Base-by-base conservation (phyloP, 2,888 invertebrate species). In the Drosophila putrida region DNA sequence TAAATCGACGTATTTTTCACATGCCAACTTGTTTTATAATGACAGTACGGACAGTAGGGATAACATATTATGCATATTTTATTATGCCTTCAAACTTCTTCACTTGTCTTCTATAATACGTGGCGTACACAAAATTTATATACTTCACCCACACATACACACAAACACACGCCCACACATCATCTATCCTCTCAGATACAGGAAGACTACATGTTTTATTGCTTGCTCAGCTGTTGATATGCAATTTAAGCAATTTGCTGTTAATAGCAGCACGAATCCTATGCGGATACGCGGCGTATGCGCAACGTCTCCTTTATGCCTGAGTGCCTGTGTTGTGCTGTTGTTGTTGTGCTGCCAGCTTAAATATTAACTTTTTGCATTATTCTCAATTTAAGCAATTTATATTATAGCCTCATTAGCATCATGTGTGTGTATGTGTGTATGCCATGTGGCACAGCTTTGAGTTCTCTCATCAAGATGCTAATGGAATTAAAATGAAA, bases 311-410 rank as follows among this genome's bases (percentile, higher is more conserved):
- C 47, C 38, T 44, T 63, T 50, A 54, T 57, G 55, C 27, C 15
- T 50, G n/a, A 25, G 6, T 20, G 41, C 13, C 25, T 39, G 36
- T 27, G 31, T 35, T n/a, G 15, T 27, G 38, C 15, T 20, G 33
- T 43, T 57, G 33, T 49, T 62, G 11, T 39, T 46, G 35, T 54
- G 53, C 36, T 49, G 47, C 8, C 57, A 60, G 77, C 64, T 65
- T 66, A 69, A 71, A 66, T 75, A 73, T 73, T 71, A 75, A 78
- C 83, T 74, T 88, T 85, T 85, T 85, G 86, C 88, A 85, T 74
- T 83, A 88, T 78, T 83, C 78, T 86, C 76, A 86, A 83, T 88
- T 88, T 69, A 78, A 88, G 88, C 71, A 85, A 83, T 88, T 88
- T 86, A 68, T 75, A 86, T 88, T 88, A 86, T 83, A 66, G 83